Evolutionary conservation across 2,888 invertebrate species (phyloP).

Genomic region (Nymphalis c-album): DNA sequence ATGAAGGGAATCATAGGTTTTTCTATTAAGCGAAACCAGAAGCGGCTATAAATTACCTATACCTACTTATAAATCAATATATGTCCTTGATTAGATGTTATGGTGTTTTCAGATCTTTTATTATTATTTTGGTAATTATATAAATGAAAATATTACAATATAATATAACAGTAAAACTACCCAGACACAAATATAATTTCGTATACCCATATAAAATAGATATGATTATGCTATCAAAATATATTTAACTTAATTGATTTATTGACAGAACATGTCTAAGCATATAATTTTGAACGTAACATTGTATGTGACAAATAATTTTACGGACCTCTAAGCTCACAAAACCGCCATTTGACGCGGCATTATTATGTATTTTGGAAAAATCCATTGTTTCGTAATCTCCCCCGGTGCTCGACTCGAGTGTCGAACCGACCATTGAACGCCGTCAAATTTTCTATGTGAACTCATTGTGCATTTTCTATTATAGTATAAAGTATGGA

Average conservation of each 20-base stretch:
- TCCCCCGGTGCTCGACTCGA: slow-evolving; percentile 66
- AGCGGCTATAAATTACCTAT: too few species aligned
- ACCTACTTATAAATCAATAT: too few species aligned
- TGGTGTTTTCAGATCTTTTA: too few species aligned
- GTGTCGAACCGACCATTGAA: slow-evolving; percentile 60
- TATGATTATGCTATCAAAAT: too few species aligned
- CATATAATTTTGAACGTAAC: background rate
- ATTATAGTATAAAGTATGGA: slow-evolving; percentile 36
- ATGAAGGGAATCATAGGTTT: background rate
- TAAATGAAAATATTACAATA: too few species aligned
- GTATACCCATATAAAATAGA: too few species aligned
- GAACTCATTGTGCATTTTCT: slow-evolving; percentile 50
- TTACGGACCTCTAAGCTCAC: slow-evolving; percentile 64
- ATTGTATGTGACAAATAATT: slow-evolving; percentile 7
- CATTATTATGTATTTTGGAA: slow-evolving; percentile 81
- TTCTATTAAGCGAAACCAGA: background rate
- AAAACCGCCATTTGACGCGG: slow-evolving; percentile 75
- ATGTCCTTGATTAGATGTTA: too few species aligned
- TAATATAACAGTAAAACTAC: too few species aligned
- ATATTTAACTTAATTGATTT: too few species aligned
- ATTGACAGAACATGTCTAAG: background rate
- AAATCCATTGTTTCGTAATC: slow-evolving; percentile 79
- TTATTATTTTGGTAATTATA: too few species aligned
- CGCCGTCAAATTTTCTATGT: slow-evolving; percentile 58
- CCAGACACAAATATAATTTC: too few species aligned